Base-by-base conservation (phyloP, 1,140 invertebrate species). In the Drosophila santomea region DNA sequence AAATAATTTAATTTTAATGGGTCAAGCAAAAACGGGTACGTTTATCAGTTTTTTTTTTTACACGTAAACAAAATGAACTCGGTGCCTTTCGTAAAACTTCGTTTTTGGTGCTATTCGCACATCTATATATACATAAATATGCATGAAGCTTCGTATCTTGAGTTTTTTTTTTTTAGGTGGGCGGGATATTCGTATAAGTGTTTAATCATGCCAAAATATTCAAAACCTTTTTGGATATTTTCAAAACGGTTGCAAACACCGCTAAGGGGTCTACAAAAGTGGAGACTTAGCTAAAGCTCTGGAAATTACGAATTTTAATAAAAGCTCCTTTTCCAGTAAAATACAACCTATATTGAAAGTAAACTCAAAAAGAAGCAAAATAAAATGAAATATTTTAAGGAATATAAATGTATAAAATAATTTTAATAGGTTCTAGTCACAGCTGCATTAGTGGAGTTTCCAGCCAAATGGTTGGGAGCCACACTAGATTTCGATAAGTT, bases 1-100 rank as follows among this genome's bases (percentile, higher is more conserved):
- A 23, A 45, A 62, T 63, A 47, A 28, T 47, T 28, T 6, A 14
- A 28, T 20, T 66, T 63, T 38, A 66, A 47, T 44, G 20, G 61
- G 61, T 44, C 61, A 44, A 44, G 11, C 32, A n/a, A 12, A 54
- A 38, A 54, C 23, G 14, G 10, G 6, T 6, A 23, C 14, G 10
- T 20, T 58, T 58, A 17, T 20, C 25, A 23, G 3, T 50, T 32
- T 7, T 35, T 25, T 50, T 25, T 50, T 28, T 35, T 32, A 12
- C 28, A 43, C n/a, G 32, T 63, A 59, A 60, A 45, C 61, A 61
- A 35, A 14, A 11, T 11, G 7, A 28, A 64, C 36, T 56, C 11
- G 28, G 28, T 61, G 59, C 51, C n/a, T 41, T 36, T 36, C 11
- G 35, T 57, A 61, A 11, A 32, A 43, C 55, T 43, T 57, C 39